These are phyloP conservation scores for Enteromius viviparus DNA, from an alignment of 2,797 vertebrate species.

Conservation along the genomic window DNA sequence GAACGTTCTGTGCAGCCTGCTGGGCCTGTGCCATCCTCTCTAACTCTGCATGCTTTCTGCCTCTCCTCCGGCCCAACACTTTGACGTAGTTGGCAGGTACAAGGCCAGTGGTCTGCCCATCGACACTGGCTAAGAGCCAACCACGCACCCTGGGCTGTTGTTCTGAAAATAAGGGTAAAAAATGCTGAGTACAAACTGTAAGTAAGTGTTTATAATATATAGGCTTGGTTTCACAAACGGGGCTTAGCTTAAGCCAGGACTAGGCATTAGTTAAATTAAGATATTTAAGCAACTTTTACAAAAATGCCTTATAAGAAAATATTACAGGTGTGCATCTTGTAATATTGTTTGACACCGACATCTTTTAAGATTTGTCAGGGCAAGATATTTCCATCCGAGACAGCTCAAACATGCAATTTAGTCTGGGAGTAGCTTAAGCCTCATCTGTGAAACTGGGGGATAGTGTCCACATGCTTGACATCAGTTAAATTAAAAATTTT, in stretches of 20 bases:
- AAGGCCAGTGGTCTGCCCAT: slow-evolving; percentile 90
- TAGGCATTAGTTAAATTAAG: no score
- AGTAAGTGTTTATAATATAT: background rate
- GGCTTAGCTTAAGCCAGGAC: no score
- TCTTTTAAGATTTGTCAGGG: no score
- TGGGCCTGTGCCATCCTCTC: slow-evolving; percentile 77
- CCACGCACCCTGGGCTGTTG: slow-evolving; percentile 93
- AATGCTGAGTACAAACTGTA: slow-evolving; percentile 17
- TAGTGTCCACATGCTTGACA: background rate
- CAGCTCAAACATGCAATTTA: no score
- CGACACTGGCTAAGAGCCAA: slow-evolving; percentile 92
- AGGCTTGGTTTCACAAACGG: no score
- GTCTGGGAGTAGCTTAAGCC: no score
- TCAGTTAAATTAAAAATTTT: background rate
- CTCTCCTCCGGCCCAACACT: slow-evolving; percentile 92
- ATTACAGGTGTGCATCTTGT: no score
- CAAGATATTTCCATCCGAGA: no score
- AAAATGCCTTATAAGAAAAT: no score
- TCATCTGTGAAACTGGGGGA: no score
- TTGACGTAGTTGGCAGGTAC: slow-evolving; percentile 95
- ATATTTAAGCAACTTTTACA: no score
- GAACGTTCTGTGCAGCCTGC: slow-evolving; percentile 58
- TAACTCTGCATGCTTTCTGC: slow-evolving; percentile 79
- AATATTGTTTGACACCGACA: no score
- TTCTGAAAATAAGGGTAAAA: slow-evolving; percentile 74